Evolutionary conservation across 2,888 invertebrate species (phyloP).

Genomic region (Nasonovia ribisnigri): DNA sequence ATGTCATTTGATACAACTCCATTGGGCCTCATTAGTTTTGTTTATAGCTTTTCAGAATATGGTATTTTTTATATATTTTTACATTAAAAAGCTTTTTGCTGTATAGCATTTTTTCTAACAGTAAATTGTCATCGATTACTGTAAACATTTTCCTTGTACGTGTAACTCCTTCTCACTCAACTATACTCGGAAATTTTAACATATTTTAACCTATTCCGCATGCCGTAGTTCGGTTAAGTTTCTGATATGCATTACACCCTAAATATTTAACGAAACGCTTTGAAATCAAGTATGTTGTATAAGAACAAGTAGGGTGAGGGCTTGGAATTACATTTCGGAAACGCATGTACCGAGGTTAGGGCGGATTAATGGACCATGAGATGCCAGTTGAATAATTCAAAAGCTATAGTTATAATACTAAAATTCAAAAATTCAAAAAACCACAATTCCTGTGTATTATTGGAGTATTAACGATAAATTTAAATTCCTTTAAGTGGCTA

Average conservation of each 20-base stretch:
- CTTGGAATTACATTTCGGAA: conserved; percentile 36
- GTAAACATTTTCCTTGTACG: conserved; percentile 37
- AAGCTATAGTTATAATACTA: conserved; percentile 13
- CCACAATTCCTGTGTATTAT: background rate
- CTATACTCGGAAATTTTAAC: background rate
- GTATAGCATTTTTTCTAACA: conserved; percentile 18
- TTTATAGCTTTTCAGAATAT: conserved; percentile 40
- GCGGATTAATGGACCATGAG: conserved; percentile 47
- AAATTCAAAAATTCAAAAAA: conserved; percentile 1
- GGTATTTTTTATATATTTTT: conserved; percentile 38
- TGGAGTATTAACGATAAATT: background rate
- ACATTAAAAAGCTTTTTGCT: conserved; percentile 59
- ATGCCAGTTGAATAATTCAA: conserved; percentile 42
- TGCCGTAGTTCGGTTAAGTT: conserved; percentile 2
- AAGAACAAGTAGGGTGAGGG: background rate
- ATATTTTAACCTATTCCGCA: background rate
- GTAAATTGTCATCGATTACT: conserved; percentile 48
- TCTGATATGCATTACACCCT: conserved; percentile 43
- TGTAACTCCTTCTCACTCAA: conserved; percentile 12
- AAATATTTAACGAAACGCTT: conserved; percentile 50
- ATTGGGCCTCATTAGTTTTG: conserved; percentile 53
- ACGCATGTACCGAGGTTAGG: background rate
- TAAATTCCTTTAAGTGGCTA: background rate
- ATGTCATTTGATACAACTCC: conserved; percentile 36
- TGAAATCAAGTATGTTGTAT: conserved; percentile 44